These are phyloP conservation scores for Caenorhabditis doughertyi DNA, from an alignment of 2,888 invertebrate species.

Conservation along the genomic window DNA sequence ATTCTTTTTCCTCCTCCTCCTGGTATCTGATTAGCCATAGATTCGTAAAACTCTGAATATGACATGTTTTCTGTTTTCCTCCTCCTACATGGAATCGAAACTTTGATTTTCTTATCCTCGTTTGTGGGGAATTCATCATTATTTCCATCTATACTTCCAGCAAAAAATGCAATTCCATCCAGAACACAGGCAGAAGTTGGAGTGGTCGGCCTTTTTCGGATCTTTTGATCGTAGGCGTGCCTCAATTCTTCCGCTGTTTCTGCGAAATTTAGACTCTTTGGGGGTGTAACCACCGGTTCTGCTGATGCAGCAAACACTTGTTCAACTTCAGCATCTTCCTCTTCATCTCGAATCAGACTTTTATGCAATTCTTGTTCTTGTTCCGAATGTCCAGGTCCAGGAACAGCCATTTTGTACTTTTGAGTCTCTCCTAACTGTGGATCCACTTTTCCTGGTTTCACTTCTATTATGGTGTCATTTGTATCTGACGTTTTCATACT, in stretches of 20 bases:
- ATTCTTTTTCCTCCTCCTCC: slow-evolving; percentile 52
- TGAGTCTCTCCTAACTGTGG: slow-evolving; percentile 80
- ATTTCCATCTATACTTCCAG: slow-evolving; percentile 36
- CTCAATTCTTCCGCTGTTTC: slow-evolving; percentile 67
- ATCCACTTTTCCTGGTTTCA: slow-evolving; percentile 68
- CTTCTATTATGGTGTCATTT: slow-evolving; percentile 81
- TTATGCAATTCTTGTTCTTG: slow-evolving; percentile 81
- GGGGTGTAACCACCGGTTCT: slow-evolving; percentile 40
- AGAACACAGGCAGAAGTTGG: slow-evolving; percentile 71
- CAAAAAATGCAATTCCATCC: slow-evolving; percentile 67
- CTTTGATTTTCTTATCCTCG: slow-evolving; percentile 67
- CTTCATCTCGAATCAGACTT: slow-evolving; percentile 74
- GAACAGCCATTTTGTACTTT: slow-evolving; percentile 80
- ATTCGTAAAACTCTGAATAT: slow-evolving; percentile 77
- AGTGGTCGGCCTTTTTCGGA: slow-evolving; percentile 78
- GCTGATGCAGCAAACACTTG: slow-evolving; percentile 34
- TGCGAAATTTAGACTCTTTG: slow-evolving; percentile 52
- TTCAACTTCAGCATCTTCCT: slow-evolving; percentile 68
- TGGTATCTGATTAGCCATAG: slow-evolving; percentile 73
- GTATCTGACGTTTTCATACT: slow-evolving; percentile 72
- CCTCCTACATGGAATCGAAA: slow-evolving; percentile 67
- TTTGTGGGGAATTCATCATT: slow-evolving; percentile 37
- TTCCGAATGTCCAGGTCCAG: slow-evolving; percentile 80
- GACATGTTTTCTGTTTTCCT: slow-evolving; percentile 67
- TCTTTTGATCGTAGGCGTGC: slow-evolving; percentile 72